Percentiles rank a stretch among this genome's conserved stretches.
Evolutionary conservation across 1,140 invertebrate genomes (phyloP).

Genomic region (Sogatella furcifera): DNA sequence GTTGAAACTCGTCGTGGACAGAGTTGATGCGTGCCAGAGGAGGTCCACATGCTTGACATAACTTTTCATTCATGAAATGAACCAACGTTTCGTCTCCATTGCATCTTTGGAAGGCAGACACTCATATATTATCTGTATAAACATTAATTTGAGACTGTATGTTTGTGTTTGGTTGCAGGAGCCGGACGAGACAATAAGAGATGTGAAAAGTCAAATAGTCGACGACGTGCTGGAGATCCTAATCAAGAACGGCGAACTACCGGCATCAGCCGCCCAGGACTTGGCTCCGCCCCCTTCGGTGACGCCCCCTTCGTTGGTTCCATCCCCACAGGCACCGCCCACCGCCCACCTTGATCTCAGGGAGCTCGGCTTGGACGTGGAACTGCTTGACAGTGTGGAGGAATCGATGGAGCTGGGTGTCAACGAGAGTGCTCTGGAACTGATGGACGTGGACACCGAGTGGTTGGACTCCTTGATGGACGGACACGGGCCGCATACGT

Average conservation of each 20-base stretch:
- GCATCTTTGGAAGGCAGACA: too few relatives aligned
- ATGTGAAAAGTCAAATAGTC: conserved; percentile 60
- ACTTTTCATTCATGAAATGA: too few relatives aligned
- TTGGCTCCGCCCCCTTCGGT: conserved; percentile 31
- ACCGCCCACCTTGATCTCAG: conserved; percentile 35
- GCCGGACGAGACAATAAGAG: conserved; percentile 34
- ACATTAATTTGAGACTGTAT: neutral
- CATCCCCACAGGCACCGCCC: conserved; percentile 33
- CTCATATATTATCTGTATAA: too few relatives aligned
- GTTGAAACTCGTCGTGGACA: too few relatives aligned
- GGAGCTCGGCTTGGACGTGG: conserved; percentile 27
- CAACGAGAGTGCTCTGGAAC: conserved; percentile 27
- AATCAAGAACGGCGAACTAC: conserved; percentile 85
- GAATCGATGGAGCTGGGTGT: conserved; percentile 18
- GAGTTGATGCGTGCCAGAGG: too few relatives aligned
- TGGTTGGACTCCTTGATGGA: conserved; percentile 60
- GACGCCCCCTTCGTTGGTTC: neutral
- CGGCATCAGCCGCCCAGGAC: conserved; percentile 73
- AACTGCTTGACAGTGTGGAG: conserved; percentile 7
- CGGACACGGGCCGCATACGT: conserved; percentile 33
- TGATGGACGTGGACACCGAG: conserved; percentile 53
- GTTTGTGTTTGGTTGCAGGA: conserved; percentile 18
- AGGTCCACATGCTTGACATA: too few relatives aligned
- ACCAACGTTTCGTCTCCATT: too few relatives aligned
- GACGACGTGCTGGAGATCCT: conserved; percentile 93